Evolutionary conservation across 2,113 vertebrate species (phyloP).

Genomic region (Hylia prasina): DNA sequence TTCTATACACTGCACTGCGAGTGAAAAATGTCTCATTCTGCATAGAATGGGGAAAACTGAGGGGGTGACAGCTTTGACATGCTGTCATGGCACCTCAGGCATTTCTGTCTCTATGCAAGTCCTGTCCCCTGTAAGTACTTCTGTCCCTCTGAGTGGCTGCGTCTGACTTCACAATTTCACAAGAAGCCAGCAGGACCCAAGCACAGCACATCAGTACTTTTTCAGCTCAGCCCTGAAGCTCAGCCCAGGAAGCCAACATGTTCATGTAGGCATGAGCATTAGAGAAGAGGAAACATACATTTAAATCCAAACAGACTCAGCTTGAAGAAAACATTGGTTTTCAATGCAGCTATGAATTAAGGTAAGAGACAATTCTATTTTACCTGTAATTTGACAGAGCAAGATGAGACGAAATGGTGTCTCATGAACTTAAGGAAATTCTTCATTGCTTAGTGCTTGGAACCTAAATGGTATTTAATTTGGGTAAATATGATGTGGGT

Average conservation of each 20-base stretch:
- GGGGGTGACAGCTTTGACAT: neutral
- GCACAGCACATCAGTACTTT: neutral
- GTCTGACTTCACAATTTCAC: neutral
- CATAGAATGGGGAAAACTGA: neutral
- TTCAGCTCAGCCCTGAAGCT: neutral
- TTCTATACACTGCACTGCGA: neutral
- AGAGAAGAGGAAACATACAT: slow-evolving; percentile 32
- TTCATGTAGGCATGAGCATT: neutral
- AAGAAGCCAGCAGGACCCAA: neutral
- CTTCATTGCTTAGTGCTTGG: neutral
- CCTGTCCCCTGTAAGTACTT: neutral
- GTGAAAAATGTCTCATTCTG: neutral
- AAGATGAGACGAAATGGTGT: neutral
- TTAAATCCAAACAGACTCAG: neutral
- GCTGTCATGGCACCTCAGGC: neutral
- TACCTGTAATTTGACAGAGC: neutral
- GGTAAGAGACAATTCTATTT: slow-evolving; percentile 43
- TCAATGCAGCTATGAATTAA: slow-evolving; percentile 5
- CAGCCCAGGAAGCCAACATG: slow-evolving; percentile 27
- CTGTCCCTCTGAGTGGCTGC: neutral
- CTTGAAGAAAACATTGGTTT: neutral
- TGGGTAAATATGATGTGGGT: neutral
- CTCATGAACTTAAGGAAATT: neutral
- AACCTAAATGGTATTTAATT: neutral
- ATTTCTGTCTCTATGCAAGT: neutral